Conservation (phyloP, 2,797 vertebrate genomes). For the Hirundo rustica region DNA sequence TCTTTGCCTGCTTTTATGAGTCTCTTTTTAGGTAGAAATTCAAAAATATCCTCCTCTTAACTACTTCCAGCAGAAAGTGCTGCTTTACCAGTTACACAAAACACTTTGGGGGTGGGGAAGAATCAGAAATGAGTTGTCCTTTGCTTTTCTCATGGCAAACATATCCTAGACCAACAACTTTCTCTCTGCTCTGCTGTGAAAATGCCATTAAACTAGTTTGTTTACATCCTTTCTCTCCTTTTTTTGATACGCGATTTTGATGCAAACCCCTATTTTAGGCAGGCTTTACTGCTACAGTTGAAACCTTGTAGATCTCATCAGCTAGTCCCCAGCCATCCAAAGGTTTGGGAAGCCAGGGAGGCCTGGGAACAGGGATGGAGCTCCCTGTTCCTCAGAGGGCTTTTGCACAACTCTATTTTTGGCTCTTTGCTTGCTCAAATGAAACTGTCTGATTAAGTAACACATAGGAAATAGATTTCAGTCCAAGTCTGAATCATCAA, state of each 20-base stretch:
- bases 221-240: neutral
- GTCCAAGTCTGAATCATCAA: constrained; percentile 32
- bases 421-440: neutral
- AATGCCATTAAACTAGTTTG: neutral
- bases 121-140: neutral
- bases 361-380: neutral
- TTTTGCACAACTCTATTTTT: neutral
- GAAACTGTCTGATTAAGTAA: constrained; percentile 41
- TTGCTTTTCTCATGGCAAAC: neutral
- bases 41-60: constrained; percentile 23
- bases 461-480: constrained; percentile 2
- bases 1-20: neutral
- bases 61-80: neutral
- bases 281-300: neutral
- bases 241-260: neutral
- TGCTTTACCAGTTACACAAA: neutral
- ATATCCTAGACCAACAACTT: neutral
- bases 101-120: neutral
- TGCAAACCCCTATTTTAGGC: neutral
- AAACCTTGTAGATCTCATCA: neutral
- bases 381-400: rapidly evolving
- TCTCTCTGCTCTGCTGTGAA: neutral
- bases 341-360: rapidly evolving
- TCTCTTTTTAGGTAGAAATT: constrained; percentile 22
- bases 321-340: neutral